Base-by-base conservation (phyloP, 1,140 invertebrate genomes). In the Platyscapa corneri region DNA sequence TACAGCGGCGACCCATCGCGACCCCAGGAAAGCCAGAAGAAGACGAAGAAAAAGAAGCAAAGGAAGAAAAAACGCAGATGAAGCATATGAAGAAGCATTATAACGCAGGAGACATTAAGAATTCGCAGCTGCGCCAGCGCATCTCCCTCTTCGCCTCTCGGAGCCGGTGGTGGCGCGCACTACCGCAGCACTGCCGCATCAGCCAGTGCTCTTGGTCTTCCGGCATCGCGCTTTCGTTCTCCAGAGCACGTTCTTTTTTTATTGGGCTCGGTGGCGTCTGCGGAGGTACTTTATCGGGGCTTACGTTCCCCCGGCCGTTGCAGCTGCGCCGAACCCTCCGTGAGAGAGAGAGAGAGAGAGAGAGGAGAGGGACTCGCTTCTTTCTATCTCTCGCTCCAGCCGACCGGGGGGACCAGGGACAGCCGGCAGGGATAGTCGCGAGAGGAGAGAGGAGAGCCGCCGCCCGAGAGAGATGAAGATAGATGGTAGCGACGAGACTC, bases 401-500 rank as follows among this genome's bases (percentile, higher is more conserved):
- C 7, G 3, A 49, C 16, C 20, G 32, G n/a, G 49, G 32, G 76
- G 64, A 64, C 49, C 76, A 49, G 42, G 32, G 67, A 18, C 10
- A 53, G 49, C 49, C 16, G 32, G 65, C 67, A 82, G 39, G 53
- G 30, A 39, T 67, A 60, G 39, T 32, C 23, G 14, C 53, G 46
- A 72, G 83, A 67, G 72, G 60, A 56, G 83, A 83, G 82, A 77
- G 64, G 60, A 65, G 49, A 46, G 42, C 5, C 5, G 12, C 5
- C 42, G 42, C 42, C 12, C 18, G 53, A 39, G 78, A 34, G 83
- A 81, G 64, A 56, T 53, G 80, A 82, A 86, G 87, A 80, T 78
- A 72, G 86, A 75, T 77, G 72, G 60, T 76, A 75, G 86, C 32
- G 82, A 1, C 27, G 74, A 32, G 37, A 75, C 42, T 23, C 39